Conservation (phyloP, 64 coral and sea anemone genomes). For the Cladopsammia gracilis region DNA sequence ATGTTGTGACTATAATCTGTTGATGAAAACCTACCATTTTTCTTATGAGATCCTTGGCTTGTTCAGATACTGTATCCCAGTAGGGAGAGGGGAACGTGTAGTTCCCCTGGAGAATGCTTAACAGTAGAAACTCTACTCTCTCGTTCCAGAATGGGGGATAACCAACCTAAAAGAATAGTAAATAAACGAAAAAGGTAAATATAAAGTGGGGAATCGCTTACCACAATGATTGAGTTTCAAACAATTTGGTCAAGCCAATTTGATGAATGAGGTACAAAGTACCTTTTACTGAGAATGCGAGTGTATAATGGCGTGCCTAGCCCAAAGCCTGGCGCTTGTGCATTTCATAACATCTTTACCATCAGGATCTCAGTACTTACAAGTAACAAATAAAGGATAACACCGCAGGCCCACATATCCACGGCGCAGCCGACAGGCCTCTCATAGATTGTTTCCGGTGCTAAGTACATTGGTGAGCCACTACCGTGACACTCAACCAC, state of each 20-base stretch:
- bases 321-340: no score
- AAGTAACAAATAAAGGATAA: constrained; percentile 89
- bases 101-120: constrained; percentile 93
- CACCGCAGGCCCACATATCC: constrained; percentile 96
- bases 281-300: no score
- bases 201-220: not conserved
- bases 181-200: no score
- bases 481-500: constrained; percentile 72
- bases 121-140: constrained; percentile 73
- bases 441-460: constrained; percentile 88
- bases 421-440: constrained; percentile 69
- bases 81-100: constrained; percentile 95
- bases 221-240: not conserved
- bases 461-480: constrained; percentile 93
- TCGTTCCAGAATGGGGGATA: constrained; percentile 99
- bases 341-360: no score
- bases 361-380: constrained; percentile 34
- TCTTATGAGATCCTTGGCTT: constrained; percentile 83
- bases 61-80: constrained; percentile 87
- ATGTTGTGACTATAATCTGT: no score
- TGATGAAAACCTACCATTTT: constrained; percentile 73
- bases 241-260: not conserved
- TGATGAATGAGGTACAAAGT: no score
- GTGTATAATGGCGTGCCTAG: no score
- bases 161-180: constrained; percentile 64